Evolutionary conservation across 2,797 vertebrate genomes (phyloP).

Genomic region (Protosalanx chinensis): DNA sequence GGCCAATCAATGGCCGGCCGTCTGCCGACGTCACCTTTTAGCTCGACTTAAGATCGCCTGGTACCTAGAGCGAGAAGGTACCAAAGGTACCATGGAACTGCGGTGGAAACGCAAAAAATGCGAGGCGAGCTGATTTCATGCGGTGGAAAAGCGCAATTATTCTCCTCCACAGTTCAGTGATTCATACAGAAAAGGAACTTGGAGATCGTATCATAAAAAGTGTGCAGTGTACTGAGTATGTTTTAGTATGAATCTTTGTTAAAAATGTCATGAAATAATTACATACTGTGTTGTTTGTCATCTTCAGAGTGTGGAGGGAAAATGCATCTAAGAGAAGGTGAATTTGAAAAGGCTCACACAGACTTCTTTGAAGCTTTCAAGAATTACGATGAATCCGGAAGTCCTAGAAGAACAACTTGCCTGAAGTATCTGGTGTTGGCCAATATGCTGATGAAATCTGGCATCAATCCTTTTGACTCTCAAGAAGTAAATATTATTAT

Average conservation of each 20-base stretch:
- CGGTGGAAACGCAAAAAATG: neutral
- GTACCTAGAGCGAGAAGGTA: too few relatives aligned
- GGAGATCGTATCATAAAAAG: too few relatives aligned
- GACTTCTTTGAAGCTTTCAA: slow-evolving; percentile 99
- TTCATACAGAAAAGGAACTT: too few relatives aligned
- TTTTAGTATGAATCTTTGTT: too few relatives aligned
- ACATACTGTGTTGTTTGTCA: neutral
- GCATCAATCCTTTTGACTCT: slow-evolving; percentile 99
- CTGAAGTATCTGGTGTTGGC: slow-evolving; percentile 98
- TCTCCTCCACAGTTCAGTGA: neutral
- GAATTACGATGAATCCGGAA: slow-evolving; percentile 99
- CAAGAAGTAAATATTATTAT: slow-evolving; percentile 83
- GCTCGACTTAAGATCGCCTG: too few relatives aligned
- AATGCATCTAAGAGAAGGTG: slow-evolving; percentile 99
- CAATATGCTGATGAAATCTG: slow-evolving; percentile 99
- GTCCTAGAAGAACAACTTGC: slow-evolving; percentile 96
- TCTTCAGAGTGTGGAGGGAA: slow-evolving; percentile 94
- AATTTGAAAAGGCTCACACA: slow-evolving; percentile 99
- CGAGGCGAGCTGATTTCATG: too few relatives aligned
- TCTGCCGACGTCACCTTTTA: too few relatives aligned
- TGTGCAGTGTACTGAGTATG: too few relatives aligned
- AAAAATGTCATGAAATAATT: neutral
- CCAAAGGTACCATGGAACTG: too few relatives aligned
- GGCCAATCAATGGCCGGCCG: too few relatives aligned
- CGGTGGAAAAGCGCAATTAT: too few relatives aligned